phyloP scores from a whole-genome alignment of 2,888 invertebrate genomes.

The Caenorhabditis japonica region DNA sequence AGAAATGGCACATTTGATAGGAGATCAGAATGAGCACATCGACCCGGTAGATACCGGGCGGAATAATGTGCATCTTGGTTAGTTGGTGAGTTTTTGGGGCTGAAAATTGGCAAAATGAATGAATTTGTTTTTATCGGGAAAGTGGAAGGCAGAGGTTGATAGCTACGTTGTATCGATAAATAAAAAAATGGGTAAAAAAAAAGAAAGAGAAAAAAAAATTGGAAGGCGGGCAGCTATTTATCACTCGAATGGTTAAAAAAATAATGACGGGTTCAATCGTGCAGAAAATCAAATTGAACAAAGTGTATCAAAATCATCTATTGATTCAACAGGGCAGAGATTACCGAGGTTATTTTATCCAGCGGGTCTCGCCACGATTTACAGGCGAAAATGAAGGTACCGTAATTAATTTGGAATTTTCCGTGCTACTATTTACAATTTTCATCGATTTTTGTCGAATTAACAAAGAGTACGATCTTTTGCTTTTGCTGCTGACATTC shows the following conservation, averaged over 20 bases:
- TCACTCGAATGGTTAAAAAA: constrained; percentile 8
- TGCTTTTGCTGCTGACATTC: too few species aligned
- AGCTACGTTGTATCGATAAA: constrained; percentile 19
- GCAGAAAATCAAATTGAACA: constrained; percentile 24
- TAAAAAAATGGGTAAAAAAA: background rate
- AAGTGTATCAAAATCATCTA: too few species aligned
- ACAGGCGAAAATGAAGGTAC: too few species aligned
- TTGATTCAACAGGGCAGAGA: too few species aligned
- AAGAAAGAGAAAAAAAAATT: background rate
- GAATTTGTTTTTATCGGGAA: background rate
- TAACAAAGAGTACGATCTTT: too few species aligned
- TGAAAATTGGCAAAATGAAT: constrained; percentile 1
- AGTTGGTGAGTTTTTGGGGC: constrained; percentile 11
- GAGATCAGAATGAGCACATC: constrained; percentile 60
- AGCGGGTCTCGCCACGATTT: too few species aligned
- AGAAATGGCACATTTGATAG: constrained; percentile 66
- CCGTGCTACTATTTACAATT: too few species aligned
- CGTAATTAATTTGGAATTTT: too few species aligned
- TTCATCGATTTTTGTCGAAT: too few species aligned
- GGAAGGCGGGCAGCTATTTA: constrained; percentile 31
- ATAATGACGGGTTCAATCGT: constrained; percentile 35
- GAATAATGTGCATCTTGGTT: constrained; percentile 36
- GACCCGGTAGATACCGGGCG: constrained; percentile 60
- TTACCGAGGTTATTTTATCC: too few species aligned
- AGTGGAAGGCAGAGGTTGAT: constrained; percentile 5